These are phyloP conservation scores for Sycophila texana DNA, from an alignment of 2,888 invertebrate species.

Conservation along the genomic window DNA sequence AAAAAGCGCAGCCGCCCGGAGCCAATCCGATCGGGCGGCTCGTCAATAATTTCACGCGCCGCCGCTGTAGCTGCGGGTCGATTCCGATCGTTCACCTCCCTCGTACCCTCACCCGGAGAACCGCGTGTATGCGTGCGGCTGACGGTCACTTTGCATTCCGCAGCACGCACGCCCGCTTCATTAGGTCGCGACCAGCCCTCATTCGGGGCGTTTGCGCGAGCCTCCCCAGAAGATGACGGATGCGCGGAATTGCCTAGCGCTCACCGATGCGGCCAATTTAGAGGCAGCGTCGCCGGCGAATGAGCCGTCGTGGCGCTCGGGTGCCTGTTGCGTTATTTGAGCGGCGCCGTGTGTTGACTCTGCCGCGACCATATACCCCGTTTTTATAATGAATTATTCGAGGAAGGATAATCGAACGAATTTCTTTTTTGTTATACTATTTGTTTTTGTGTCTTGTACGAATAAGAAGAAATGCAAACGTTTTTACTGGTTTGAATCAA, in stretches of 20 bases:
- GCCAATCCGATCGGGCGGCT: not conserved
- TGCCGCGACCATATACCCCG: too few relatives aligned
- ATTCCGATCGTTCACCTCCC: not conserved
- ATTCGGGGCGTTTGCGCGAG: not conserved
- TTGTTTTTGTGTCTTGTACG: too few relatives aligned
- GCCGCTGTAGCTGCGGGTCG: not conserved
- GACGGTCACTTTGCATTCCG: not conserved
- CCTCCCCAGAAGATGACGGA: slow-evolving; percentile 14
- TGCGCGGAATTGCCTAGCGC: not conserved
- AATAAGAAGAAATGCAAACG: too few relatives aligned
- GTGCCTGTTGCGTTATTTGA: slow-evolving; percentile 21
- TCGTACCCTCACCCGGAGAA: not conserved
- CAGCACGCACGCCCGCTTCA: not conserved
- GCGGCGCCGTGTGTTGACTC: not conserved
- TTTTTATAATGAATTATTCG: too few relatives aligned
- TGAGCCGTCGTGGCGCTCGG: not conserved
- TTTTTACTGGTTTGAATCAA: too few relatives aligned
- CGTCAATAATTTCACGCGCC: not conserved
- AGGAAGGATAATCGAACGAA: too few relatives aligned
- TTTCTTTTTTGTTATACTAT: too few relatives aligned
- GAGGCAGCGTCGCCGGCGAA: not conserved
- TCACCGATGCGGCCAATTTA: slow-evolving; percentile 2
- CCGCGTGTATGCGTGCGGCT: not conserved
- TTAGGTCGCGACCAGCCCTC: not conserved
- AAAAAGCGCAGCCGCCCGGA: not conserved